Evolutionary conservation across 1,140 invertebrate genomes (phyloP).

Genomic region (Tribolium madens): DNA sequence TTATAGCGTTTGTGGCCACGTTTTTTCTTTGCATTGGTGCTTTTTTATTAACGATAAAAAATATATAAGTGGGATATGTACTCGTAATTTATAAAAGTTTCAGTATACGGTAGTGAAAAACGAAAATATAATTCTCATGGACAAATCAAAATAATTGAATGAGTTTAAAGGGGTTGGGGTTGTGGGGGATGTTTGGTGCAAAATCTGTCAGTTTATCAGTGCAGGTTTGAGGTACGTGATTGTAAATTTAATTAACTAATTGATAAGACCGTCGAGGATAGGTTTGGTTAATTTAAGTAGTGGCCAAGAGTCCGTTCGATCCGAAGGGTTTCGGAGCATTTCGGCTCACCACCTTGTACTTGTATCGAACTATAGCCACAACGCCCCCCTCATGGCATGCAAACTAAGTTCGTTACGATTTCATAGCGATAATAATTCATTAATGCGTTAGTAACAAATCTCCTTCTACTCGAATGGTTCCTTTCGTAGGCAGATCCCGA

Average conservation of each 20-base stretch:
- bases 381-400: neutral
- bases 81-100: too few species aligned
- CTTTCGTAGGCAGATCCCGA: constrained; percentile 15
- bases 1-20: too few species aligned
- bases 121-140: too few species aligned
- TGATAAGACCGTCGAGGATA: constrained; percentile 3
- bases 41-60: too few species aligned
- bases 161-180: neutral
- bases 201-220: constrained; percentile 7
- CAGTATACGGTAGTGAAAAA: too few species aligned
- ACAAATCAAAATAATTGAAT: too few species aligned
- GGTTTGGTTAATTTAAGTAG: constrained; percentile 9
- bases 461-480: constrained; percentile 14
- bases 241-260: constrained; percentile 43
- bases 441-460: constrained; percentile 32
- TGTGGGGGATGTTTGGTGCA: neutral
- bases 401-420: constrained; percentile 24
- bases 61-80: too few species aligned
- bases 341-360: neutral
- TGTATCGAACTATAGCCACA: neutral
- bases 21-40: too few species aligned
- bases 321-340: neutral
- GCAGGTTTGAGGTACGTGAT: constrained; percentile 21
- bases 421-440: constrained; percentile 33
- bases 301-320: neutral